Conservation (phyloP, 1,140 invertebrate genomes). For the Ceratosolen fusciceps region DNA sequence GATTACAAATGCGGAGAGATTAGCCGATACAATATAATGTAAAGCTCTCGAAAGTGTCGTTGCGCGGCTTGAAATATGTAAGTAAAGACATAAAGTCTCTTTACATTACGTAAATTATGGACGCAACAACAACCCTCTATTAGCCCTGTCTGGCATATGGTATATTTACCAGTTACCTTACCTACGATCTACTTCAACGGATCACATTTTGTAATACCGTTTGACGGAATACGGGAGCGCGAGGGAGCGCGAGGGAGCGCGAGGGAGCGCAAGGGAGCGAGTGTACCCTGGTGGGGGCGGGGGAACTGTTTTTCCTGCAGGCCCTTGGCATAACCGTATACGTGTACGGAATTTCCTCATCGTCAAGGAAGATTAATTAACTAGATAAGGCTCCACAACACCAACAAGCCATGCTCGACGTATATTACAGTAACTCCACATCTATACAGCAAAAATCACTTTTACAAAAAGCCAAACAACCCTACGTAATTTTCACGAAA, state of each 20-base stretch:
- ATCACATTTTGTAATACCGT: neutral
- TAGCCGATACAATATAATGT: too few relatives aligned
- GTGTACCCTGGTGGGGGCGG: too few relatives aligned
- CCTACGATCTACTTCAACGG: neutral
- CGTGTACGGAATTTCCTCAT: constrained; percentile 47
- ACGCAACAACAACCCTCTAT: neutral
- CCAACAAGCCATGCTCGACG: constrained; percentile 17
- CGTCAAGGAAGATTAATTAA: constrained; percentile 69
- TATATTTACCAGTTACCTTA: neutral
- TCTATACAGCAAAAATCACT: neutral
- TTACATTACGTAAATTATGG: too few relatives aligned
- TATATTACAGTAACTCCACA: neutral
- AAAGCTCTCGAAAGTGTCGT: too few relatives aligned
- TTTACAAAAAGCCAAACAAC: neutral
- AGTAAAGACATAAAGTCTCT: too few relatives aligned
- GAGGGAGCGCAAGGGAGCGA: neutral
- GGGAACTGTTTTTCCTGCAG: constrained; percentile 43
- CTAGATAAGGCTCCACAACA: constrained; percentile 65
- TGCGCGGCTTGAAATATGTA: too few relatives aligned
- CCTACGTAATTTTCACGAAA: too few relatives aligned
- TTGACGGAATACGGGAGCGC: neutral
- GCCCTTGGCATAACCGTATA: neutral
- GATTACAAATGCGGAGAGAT: too few relatives aligned
- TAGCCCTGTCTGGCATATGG: neutral
- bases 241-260: neutral